A percentile compares a stretch with the other conserved stretches of the same genome.
phyloP scores from a whole-genome alignment of 2,888 invertebrate species.

The Sepioteuthis lessoniana region DNA sequence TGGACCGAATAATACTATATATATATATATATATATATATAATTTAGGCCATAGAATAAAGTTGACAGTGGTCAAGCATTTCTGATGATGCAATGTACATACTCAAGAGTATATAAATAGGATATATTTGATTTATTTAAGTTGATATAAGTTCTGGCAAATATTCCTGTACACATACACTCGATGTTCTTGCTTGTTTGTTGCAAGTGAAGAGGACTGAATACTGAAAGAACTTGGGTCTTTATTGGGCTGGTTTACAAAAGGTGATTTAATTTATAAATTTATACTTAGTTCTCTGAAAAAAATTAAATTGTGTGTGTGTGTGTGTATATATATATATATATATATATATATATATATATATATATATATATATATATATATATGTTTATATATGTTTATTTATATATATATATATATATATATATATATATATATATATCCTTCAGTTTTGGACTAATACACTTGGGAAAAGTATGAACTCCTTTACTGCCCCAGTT shows the following conservation, averaged over 20 bases:
- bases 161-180: not conserved
- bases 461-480: too few species aligned
- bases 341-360: too few species aligned
- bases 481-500: too few species aligned
- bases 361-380: too few species aligned
- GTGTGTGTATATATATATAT: too few species aligned
- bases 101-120: not conserved
- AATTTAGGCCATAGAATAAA: not conserved
- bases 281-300: not conserved
- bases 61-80: not conserved
- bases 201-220: not conserved
- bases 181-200: not conserved
- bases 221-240: not conserved
- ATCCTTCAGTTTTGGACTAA: too few species aligned
- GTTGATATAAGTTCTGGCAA: not conserved
- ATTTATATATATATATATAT: too few species aligned
- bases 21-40: too few species aligned
- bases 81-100: not conserved
- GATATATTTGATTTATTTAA: not conserved
- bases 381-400: too few species aligned
- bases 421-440: too few species aligned
- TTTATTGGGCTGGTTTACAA: not conserved
- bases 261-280: not conserved
- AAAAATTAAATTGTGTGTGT: too few species aligned
- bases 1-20: too few species aligned